Percentiles rank a stretch among this genome's conserved stretches.
phyloP scores from a whole-genome alignment of 2,113 vertebrate species.

The Picathartes gymnocephalus region DNA sequence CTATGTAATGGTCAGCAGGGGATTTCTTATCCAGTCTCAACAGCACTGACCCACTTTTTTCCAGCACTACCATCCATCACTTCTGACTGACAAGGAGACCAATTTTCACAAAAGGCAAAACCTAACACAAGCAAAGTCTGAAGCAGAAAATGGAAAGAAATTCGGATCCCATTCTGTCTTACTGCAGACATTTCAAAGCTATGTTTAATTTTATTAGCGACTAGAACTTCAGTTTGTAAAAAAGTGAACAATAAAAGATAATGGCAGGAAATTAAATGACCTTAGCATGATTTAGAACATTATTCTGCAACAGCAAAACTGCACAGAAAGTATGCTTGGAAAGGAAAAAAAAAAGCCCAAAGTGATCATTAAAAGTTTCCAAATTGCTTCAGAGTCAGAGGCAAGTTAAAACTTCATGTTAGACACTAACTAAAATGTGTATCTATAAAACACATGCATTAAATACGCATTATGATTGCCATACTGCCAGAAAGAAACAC shows the following conservation, averaged over 20 bases:
- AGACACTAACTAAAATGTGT: not conserved
- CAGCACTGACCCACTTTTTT: constrained; percentile 32
- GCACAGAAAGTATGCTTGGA: not conserved
- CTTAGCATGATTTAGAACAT: not conserved
- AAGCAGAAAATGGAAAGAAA: not conserved
- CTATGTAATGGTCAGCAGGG: constrained; percentile 15
- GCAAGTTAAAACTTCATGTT: not conserved
- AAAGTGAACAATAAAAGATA: constrained; percentile 51
- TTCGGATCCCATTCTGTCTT: not conserved
- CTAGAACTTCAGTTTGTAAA: constrained; percentile 35
- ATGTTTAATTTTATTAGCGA: constrained; percentile 35
- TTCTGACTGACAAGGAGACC: not conserved
- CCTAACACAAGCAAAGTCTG: not conserved
- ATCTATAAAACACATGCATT: not conserved
- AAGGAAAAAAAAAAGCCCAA: not conserved
- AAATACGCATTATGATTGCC: not conserved
- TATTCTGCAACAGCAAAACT: not conserved
- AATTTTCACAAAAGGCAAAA: not conserved
- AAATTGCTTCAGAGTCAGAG: not conserved
- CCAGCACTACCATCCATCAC: not conserved
- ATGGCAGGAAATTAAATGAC: constrained; percentile 52
- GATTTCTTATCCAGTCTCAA: constrained; percentile 14
- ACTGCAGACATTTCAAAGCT: not conserved
- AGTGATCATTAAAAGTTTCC: not conserved
- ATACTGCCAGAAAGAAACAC: not conserved